Percentiles rank a stretch among this genome's conserved stretches.
Conservation (phyloP, 2,888 invertebrate species). For the Cataglyphis livida region DNA sequence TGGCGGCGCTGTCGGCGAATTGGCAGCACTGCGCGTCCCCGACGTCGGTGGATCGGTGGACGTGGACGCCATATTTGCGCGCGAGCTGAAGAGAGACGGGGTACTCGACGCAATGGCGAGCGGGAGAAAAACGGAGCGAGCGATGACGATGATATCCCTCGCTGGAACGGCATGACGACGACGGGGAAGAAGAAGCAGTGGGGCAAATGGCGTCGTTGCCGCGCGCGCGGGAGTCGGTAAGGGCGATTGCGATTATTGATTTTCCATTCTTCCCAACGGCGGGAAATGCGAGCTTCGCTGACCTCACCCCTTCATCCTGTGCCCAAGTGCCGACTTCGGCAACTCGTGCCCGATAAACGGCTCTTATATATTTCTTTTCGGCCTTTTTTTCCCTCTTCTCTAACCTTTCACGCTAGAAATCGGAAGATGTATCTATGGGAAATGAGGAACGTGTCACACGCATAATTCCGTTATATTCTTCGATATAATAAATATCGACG, state of each 20-base stretch:
- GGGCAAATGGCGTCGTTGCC: constrained; percentile 65
- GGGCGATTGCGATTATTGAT: constrained; percentile 81
- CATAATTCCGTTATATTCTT: background rate
- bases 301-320: constrained; percentile 39
- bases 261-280: constrained; percentile 76
- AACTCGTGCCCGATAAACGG: constrained; percentile 4
- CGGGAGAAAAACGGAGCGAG: constrained; percentile 16
- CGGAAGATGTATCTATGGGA: background rate
- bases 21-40: constrained; percentile 51
- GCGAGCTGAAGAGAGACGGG: constrained; percentile 17
- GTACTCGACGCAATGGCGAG: background rate
- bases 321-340: background rate
- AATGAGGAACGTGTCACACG: background rate
- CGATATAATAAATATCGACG: background rate
- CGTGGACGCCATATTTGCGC: background rate
- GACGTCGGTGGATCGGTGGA: background rate
- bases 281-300: constrained; percentile 72
- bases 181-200: background rate
- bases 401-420: background rate
- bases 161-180: background rate
- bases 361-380: too few relatives aligned
- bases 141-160: background rate
- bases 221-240: constrained; percentile 78
- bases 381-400: background rate
- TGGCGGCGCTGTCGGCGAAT: constrained; percentile 63